Base-by-base conservation (phyloP, 2,888 invertebrate species). In the Eretmocerus hayati region DNA sequence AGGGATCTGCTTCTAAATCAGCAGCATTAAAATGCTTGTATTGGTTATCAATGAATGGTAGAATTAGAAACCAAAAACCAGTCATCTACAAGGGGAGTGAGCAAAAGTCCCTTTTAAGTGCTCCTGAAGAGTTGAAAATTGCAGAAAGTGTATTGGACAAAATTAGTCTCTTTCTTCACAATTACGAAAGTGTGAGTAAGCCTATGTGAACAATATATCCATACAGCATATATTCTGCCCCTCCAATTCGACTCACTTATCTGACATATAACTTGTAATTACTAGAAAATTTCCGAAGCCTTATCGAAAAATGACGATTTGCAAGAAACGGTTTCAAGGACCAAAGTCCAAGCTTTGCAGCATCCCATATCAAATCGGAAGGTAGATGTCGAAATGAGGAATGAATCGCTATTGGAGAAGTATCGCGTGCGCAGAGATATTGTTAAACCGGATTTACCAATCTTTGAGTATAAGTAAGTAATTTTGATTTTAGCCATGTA, bases 21-120 rank as follows among this genome's bases (percentile, higher is more conserved):
- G 78, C 79, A n/a, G 76, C 81, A 0, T 58, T 69, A 0, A 74
- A 75, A 61, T 78, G 76, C 1, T 62, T 84, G 0, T 67, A 74
- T 16, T 81, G 79, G 77, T 64, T 84, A 1, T 72, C 75, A 47
- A 58, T 59, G 4, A 72, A 72, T 37, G 70, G 71, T 1, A 73
- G 72, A 57, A 74, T 84, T 35, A 59, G 58, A 1, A 66, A 73
- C 23, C 79, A 78, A 0, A 49, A 60, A 2, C 83, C 82, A 0
- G 47, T 73, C n/a, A 26, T 81, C 19, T 77, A 77, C 51, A 68
- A 74, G 18, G 61, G 63, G 46, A 56, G 65, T 2, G 71, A 74
- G 15, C 40, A 78, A 1, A 56, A 65, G 4, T 60, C 73, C 16
- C 54, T 78, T 1, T 60, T 63, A 2, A 67, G 61, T 6, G 61